Evolutionary conservation across 2,888 invertebrate species (phyloP).

Genomic region (Electrophaes corylata): DNA sequence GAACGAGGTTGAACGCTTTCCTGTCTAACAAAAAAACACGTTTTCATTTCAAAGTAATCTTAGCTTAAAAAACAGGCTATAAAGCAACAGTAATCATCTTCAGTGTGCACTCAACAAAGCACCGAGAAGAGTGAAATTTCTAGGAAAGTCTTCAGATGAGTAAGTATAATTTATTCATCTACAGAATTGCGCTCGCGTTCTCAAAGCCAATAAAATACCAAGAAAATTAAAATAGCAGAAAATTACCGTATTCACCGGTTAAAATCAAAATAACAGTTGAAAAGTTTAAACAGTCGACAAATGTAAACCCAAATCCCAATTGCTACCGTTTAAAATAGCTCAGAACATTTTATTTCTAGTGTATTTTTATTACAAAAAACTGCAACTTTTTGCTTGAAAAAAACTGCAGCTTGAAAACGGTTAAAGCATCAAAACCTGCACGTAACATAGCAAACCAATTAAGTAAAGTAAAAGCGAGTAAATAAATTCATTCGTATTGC

Average conservation of each 20-base stretch:
- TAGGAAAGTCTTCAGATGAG: neutral
- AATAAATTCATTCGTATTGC: conserved; percentile 15
- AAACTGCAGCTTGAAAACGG: neutral
- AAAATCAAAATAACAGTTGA: neutral
- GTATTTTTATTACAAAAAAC: neutral
- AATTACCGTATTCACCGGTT: neutral
- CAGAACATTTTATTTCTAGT: no score
- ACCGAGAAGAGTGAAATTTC: neutral
- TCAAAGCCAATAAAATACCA: neutral
- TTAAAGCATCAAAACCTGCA: neutral
- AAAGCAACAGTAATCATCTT: neutral
- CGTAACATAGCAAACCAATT: conserved; percentile 5
- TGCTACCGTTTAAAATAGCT: no score
- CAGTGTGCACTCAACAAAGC: neutral
- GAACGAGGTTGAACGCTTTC: no score
- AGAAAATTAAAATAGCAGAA: neutral
- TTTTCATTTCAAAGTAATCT: neutral
- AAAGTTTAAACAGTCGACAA: neutral
- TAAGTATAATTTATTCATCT: neutral
- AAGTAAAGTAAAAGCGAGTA: conserved; percentile 26
- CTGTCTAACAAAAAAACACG: no score
- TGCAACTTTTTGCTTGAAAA: neutral
- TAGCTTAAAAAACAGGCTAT: neutral
- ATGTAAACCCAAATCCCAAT: no score
- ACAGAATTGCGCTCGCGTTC: neutral